Conservation (phyloP, 2,888 invertebrate species). For the Phanerotoma sp. region DNA sequence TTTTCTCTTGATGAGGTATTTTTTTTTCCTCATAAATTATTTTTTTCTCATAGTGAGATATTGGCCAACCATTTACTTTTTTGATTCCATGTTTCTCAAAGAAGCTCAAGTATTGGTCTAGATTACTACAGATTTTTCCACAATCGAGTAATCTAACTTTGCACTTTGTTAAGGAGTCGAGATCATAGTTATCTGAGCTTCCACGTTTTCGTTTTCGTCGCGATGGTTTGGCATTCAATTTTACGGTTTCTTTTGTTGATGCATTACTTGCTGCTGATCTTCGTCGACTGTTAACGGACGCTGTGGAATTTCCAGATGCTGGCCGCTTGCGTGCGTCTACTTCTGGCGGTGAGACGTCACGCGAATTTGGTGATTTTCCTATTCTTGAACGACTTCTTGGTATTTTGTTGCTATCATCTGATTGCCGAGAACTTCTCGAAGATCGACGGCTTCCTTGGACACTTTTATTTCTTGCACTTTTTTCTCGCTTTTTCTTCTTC, state of each 20-base stretch:
- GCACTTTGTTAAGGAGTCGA: slow-evolving; percentile 45
- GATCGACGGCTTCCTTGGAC: slow-evolving; percentile 16
- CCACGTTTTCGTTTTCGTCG: slow-evolving; percentile 19
- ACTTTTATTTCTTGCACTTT: slow-evolving; percentile 11
- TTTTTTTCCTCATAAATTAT: background rate
- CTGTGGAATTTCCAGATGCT: slow-evolving; percentile 21
- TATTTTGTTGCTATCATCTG: slow-evolving; percentile 21
- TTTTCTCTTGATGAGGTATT: no score
- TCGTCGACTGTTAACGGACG: background rate
- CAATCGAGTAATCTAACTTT: slow-evolving; percentile 47
- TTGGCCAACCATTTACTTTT: slow-evolving; percentile 34
- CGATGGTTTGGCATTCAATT: background rate
- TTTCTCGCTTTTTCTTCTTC: slow-evolving; percentile 10
- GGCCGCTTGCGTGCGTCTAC: slow-evolving; percentile 18
- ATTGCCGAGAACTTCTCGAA: slow-evolving; percentile 22
- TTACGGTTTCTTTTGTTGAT: background rate
- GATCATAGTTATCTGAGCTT: slow-evolving; percentile 21
- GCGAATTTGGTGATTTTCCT: slow-evolving; percentile 22
- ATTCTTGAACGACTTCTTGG: slow-evolving; percentile 14
- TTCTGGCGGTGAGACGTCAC: slow-evolving; percentile 22
- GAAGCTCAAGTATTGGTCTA: slow-evolving; percentile 32
- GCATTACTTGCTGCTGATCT: background rate
- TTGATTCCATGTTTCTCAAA: slow-evolving; percentile 42
- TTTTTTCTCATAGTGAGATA: background rate
- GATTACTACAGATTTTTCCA: slow-evolving; percentile 41